A percentile compares a stretch with the other conserved stretches of the same genome.
These are phyloP conservation scores for Premnoplex brunnescens DNA, from an alignment of 2,797 vertebrate species.

Conservation along the genomic window DNA sequence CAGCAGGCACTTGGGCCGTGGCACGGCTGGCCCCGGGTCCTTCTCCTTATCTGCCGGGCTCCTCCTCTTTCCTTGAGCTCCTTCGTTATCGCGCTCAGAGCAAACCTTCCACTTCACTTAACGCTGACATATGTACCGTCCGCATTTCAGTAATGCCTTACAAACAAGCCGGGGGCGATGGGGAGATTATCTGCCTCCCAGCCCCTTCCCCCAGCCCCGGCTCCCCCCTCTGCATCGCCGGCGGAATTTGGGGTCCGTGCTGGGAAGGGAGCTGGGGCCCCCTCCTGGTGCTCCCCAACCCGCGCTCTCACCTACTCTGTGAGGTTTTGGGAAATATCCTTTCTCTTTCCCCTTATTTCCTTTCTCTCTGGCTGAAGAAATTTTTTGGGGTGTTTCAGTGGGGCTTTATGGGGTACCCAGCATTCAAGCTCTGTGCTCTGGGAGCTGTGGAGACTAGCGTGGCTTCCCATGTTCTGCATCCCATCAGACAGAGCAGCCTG, in stretches of 20 bases:
- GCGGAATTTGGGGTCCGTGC: not conserved
- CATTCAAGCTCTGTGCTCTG: not conserved
- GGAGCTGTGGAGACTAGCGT: rapidly evolving
- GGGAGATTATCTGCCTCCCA: not conserved
- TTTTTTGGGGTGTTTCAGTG: not conserved
- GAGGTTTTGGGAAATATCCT: not conserved
- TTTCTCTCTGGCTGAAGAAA: not conserved
- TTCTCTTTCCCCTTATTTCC: not conserved
- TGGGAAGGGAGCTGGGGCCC: not conserved
- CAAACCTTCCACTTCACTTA: constrained; percentile 65
- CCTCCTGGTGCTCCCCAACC: not conserved
- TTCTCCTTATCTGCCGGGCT: not conserved
- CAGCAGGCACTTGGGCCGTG: not conserved
- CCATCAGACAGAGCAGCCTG: not conserved
- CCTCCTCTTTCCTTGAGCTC: constrained; percentile 22
- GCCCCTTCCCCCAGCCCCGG: not conserved
- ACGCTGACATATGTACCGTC: not conserved
- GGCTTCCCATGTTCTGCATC: rapidly evolving
- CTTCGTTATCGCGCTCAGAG: constrained; percentile 34
- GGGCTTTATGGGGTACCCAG: not conserved
- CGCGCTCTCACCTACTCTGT: not conserved
- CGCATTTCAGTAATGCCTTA: constrained; percentile 40
- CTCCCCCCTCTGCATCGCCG: rapidly evolving
- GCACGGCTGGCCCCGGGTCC: not conserved
- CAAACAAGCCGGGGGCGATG: constrained; percentile 34